phyloP scores from a whole-genome alignment of 2,888 invertebrate species.

The Aleiodes alternator region DNA sequence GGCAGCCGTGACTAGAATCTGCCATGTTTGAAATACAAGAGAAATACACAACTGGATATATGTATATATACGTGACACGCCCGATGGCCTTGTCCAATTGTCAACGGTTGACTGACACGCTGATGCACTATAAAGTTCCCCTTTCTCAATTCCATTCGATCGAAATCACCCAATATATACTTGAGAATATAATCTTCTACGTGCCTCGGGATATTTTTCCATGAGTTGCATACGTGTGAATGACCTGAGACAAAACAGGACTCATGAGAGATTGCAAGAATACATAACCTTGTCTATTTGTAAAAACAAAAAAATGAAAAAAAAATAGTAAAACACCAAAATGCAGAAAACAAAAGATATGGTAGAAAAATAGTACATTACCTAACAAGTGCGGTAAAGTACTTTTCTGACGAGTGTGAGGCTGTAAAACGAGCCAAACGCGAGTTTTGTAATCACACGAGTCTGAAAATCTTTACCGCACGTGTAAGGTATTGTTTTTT shows the following conservation, averaged over 20 bases:
- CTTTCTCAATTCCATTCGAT: conserved; percentile 23
- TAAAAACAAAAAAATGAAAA: too few species aligned
- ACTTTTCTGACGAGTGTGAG: too few species aligned
- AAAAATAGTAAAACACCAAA: not conserved
- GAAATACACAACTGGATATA: conserved; percentile 3
- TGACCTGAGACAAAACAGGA: conserved; percentile 29
- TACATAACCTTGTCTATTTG: not conserved
- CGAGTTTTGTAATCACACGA: too few species aligned
- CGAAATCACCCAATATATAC: conserved; percentile 23
- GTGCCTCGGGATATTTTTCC: conserved; percentile 9
- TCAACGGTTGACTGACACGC: conserved; percentile 47
- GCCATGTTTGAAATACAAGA: conserved; percentile 12
- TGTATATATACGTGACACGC: conserved; percentile 4
- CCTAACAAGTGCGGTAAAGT: too few species aligned
- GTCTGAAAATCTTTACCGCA: too few species aligned
- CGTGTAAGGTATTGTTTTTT: too few species aligned
- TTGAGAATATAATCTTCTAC: conserved; percentile 27
- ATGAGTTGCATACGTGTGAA: conserved; percentile 13
- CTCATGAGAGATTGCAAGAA: conserved; percentile 23
- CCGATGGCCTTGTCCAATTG: conserved; percentile 50
- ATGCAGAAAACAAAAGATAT: not conserved
- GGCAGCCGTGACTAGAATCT: conserved; percentile 32
- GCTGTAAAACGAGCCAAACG: too few species aligned
- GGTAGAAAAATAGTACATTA: not conserved
- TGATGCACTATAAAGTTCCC: conserved; percentile 26